phyloP scores from a whole-genome alignment of 35 echinoderm and acorn worm species.

The Ophioderma brevispina region DNA sequence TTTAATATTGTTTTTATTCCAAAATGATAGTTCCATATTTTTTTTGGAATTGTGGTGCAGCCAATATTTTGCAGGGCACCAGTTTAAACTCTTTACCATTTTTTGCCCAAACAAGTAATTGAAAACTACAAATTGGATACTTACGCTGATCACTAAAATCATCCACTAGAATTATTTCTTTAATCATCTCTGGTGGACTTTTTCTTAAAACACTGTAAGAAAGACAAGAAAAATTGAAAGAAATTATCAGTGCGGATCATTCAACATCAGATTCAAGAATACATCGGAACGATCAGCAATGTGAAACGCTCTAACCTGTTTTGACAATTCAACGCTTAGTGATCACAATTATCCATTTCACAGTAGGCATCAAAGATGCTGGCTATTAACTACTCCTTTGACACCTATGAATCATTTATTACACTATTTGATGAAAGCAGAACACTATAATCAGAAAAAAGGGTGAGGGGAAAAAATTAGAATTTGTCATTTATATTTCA shows the following conservation, averaged over 20 bases:
- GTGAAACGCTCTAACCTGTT: background rate
- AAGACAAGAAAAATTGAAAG: slow-evolving; percentile 27
- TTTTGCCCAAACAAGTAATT: too few species aligned
- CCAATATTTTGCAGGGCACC: background rate
- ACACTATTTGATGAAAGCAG: too few species aligned
- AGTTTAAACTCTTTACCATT: background rate
- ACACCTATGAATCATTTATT: too few species aligned
- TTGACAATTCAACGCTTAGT: too few species aligned
- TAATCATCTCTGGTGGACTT: slow-evolving; percentile 93
- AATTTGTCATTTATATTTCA: too few species aligned
- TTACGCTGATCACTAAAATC: slow-evolving; percentile 99
- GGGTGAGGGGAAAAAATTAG: too few species aligned
- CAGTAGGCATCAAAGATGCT: too few species aligned
- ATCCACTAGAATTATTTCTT: slow-evolving; percentile 97
- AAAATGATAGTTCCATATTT: background rate
- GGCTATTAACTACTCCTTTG: too few species aligned
- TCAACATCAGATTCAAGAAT: background rate
- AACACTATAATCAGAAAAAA: too few species aligned
- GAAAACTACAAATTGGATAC: too few species aligned
- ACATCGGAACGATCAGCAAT: background rate
- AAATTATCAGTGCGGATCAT: background rate
- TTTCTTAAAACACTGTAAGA: slow-evolving; percentile 90
- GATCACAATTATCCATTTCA: too few species aligned
- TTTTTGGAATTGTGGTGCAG: background rate
- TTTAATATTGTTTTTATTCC: background rate